phyloP scores from a whole-genome alignment of 2,113 vertebrate genomes.

The Penelope pileata region DNA sequence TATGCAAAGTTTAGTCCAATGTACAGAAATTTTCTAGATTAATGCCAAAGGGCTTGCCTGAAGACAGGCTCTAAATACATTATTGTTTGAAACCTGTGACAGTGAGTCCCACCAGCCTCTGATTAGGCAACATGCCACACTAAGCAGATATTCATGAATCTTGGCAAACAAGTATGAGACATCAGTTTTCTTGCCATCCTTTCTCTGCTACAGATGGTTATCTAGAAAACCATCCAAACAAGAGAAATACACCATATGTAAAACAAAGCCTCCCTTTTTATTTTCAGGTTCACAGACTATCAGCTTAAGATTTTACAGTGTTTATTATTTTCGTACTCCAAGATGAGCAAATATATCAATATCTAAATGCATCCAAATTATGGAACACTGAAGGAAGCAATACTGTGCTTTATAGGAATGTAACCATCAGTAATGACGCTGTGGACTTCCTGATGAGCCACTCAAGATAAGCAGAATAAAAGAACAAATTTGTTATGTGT shows the following conservation, averaged over 20 bases:
- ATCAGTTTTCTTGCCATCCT: constrained; percentile 56
- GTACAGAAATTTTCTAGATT: neutral
- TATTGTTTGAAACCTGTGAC: constrained; percentile 50
- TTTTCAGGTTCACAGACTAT: constrained; percentile 38
- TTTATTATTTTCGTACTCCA: constrained; percentile 37
- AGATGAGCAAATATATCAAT: neutral
- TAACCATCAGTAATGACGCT: neutral
- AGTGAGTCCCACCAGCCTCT: constrained; percentile 34
- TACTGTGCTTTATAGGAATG: neutral
- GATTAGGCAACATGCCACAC: constrained; percentile 52
- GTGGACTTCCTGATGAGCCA: neutral
- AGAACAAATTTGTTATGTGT: neutral
- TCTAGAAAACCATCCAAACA: constrained; percentile 59
- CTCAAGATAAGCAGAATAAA: neutral
- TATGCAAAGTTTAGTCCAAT: neutral
- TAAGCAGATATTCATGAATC: constrained; percentile 65
- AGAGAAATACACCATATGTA: constrained; percentile 60
- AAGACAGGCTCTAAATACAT: constrained; percentile 49
- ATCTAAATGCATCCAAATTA: neutral
- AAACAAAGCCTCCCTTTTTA: constrained; percentile 26
- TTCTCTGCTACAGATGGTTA: constrained; percentile 59
- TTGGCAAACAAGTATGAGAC: constrained; percentile 50
- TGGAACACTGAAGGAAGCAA: neutral
- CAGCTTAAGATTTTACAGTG: neutral
- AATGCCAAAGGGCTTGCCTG: constrained; percentile 42